Base-by-base conservation (phyloP, 2,888 invertebrate genomes). In the Ectobius pallidus region DNA sequence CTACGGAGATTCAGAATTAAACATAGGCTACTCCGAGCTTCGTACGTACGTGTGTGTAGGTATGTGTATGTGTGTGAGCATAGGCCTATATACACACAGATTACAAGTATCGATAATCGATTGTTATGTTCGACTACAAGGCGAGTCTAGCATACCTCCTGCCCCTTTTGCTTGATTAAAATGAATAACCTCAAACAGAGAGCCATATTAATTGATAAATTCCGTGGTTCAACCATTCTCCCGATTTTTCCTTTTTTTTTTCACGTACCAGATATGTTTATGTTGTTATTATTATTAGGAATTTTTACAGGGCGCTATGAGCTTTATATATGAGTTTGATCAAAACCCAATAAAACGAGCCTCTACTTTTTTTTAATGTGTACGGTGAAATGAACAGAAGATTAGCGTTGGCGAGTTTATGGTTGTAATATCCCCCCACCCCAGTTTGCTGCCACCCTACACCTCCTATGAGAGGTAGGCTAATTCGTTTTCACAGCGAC, bases 121-220 rank as follows among this genome's bases (percentile, higher is more conserved):
- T 65, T 65, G 46, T 65, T 44, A 30, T 18, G 65, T 30, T 27
- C 44, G 46, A 46, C 65, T 65, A 65, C 65, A 65, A 65, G 65
- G 65, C 65, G 39, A 22, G 46, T 65, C 65, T 44, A 44, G 46
- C 65, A 46, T 65, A 46, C 65, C 65, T 65, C 65, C 22, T 42
- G 14, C 63, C 63, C 63, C 61, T 42, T 39, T 39, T 65, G 65
- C 46, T 65, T 65, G 65, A 65, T 65, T 44, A 65, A 65, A 65
- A 65, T 65, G 65, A 65, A 65, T 65, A 65, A 65, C 65, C 65
- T 46, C 65, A 65, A 65, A 65, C 65, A 65, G 42, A 27, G 44
- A 25, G 46, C 39, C 44, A 65, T 65, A 65, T 65, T 65, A 65
- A 65, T 65, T 65, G 65, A 65, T 65, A 65, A 65, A 65, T 65